Percentiles rank a stretch among this genome's conserved stretches.
Evolutionary conservation across 2,797 vertebrate genomes (phyloP).

Genomic region (Takifugu rubripes): DNA sequence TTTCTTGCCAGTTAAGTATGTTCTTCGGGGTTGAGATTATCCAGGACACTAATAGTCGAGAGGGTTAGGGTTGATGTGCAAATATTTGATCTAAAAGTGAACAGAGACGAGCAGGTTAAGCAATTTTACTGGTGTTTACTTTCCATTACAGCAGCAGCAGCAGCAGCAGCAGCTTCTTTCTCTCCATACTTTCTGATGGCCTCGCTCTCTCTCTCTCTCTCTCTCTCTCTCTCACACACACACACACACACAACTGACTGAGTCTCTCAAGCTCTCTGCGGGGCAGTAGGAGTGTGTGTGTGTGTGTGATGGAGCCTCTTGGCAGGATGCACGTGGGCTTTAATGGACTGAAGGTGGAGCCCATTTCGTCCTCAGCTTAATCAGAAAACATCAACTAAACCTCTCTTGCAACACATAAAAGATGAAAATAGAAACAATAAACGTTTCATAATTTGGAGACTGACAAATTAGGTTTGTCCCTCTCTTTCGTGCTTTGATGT

Average conservation of each 20-base stretch:
- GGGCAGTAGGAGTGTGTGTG: constrained; percentile 8
- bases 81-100: too few relatives aligned
- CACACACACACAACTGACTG: neutral
- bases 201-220: too few relatives aligned
- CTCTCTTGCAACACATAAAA: constrained; percentile 55
- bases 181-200: too few relatives aligned
- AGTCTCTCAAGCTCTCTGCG: neutral
- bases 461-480: neutral
- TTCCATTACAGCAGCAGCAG: too few relatives aligned
- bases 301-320: constrained; percentile 8
- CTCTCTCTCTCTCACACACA: too few relatives aligned
- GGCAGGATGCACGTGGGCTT: constrained; percentile 7
- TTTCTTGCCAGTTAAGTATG: neutral
- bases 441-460: constrained; percentile 37
- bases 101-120: too few relatives aligned
- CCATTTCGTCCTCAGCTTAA: constrained; percentile 31
- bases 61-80: too few relatives aligned
- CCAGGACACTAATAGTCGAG: neutral
- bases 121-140: too few relatives aligned
- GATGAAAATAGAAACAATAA: constrained; percentile 43
- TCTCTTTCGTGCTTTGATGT: neutral
- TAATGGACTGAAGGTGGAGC: constrained; percentile 36
- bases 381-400: constrained; percentile 57
- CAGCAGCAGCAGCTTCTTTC: too few relatives aligned
- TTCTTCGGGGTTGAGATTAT: too few relatives aligned